Evolutionary conservation across 2,797 vertebrate species (phyloP).

Genomic region (Brotula barbata): DNA sequence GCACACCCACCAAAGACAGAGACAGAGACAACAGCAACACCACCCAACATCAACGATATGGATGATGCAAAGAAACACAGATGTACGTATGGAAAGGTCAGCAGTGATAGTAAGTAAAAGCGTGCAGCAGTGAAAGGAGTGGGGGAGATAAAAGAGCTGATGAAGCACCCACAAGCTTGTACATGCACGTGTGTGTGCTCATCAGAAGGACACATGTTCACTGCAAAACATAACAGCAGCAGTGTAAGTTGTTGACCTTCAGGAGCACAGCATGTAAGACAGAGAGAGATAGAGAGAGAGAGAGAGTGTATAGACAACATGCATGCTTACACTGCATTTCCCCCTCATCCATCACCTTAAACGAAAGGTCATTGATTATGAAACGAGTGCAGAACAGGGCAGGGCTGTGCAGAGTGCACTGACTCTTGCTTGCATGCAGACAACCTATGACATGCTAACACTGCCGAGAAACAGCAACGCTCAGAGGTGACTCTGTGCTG

Average conservation of each 20-base stretch:
- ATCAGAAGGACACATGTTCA: constrained; percentile 38
- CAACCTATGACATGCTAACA: constrained; percentile 56
- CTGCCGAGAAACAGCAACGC: constrained; percentile 50
- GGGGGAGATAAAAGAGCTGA: constrained; percentile 19
- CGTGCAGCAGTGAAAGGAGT: constrained; percentile 21
- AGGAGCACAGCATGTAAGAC: constrained; percentile 46
- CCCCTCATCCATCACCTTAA: constrained; percentile 74
- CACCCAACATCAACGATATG: constrained; percentile 64
- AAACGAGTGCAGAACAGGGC: constrained; percentile 46
- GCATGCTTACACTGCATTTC: constrained; percentile 71
- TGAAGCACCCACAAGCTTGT: constrained; percentile 37
- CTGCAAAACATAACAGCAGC: constrained; percentile 40
- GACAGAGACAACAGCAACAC: constrained; percentile 64
- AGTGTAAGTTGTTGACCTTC: constrained; percentile 66
- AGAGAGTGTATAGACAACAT: constrained; percentile 44
- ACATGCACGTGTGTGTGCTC: constrained; percentile 6
- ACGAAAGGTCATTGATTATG: constrained; percentile 78
- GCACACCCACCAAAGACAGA: constrained; percentile 54
- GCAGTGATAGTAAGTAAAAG: constrained; percentile 9
- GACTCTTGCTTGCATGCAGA: constrained; percentile 57
- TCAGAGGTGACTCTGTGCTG: no score
- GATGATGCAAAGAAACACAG: constrained; percentile 43
- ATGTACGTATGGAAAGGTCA: constrained; percentile 40
- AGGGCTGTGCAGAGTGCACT: constrained; percentile 39
- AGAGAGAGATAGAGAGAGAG: constrained; percentile 31